Evolutionary conservation across 2,888 invertebrate species (phyloP).

Genomic region (Aspidiotus rigidus): DNA sequence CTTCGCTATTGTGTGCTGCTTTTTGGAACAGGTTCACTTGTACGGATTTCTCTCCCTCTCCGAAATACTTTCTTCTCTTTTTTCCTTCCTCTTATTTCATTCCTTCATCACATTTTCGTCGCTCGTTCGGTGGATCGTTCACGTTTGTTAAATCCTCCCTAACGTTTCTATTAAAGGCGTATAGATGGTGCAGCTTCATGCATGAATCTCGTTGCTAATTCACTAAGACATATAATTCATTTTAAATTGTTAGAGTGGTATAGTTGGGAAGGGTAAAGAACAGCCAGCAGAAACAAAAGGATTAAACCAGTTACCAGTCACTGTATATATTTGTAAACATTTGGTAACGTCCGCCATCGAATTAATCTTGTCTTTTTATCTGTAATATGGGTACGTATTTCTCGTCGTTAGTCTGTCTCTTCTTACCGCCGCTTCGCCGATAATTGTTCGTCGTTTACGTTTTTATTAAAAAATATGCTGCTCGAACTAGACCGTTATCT

Average conservation of each 20-base stretch:
- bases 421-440: no score
- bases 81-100: not conserved
- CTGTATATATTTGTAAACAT: constrained; percentile 1
- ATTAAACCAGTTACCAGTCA: constrained; percentile 10
- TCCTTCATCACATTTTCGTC: constrained; percentile 4
- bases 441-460: no score
- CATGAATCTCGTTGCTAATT: constrained; percentile 30
- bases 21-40: constrained; percentile 28
- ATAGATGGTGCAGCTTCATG: constrained; percentile 19
- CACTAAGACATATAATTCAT: constrained; percentile 16
- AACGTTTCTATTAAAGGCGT: constrained; percentile 31
- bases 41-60: not conserved
- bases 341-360: not conserved
- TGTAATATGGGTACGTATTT: no score
- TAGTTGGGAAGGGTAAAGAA: not conserved
- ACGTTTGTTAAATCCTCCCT: constrained; percentile 20
- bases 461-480: no score
- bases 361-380: not conserved
- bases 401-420: no score
- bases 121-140: not conserved
- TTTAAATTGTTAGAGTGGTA: constrained; percentile 13
- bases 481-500: no score
- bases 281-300: not conserved
- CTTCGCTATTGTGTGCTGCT: constrained; percentile 28
- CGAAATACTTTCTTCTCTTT: constrained; percentile 20